Evolutionary conservation across 2,888 invertebrate species (phyloP).

Genomic region (Sthenelais limicola): DNA sequence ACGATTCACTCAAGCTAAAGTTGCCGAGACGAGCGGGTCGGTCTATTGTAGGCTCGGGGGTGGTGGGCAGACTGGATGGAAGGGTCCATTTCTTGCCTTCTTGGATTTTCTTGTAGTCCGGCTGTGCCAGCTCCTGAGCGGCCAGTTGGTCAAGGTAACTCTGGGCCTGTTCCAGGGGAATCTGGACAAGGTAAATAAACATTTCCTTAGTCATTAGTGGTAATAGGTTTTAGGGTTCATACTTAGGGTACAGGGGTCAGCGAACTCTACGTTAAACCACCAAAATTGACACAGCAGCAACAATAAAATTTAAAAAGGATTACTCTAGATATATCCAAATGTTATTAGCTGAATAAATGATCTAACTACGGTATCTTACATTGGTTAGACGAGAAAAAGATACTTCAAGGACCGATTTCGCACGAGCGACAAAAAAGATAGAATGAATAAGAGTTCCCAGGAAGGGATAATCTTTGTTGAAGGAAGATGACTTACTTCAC

Average conservation of each 20-base stretch:
- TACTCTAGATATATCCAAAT: no score
- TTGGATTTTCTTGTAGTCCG: neutral
- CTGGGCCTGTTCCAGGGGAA: slow-evolving; percentile 48
- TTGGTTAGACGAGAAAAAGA: no score
- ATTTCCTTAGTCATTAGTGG: neutral
- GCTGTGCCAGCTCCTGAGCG: slow-evolving; percentile 12
- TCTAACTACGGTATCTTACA: no score
- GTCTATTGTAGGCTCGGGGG: neutral
- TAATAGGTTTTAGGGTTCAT: neutral
- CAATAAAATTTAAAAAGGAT: no score
- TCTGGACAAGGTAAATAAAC: slow-evolving; percentile 24
- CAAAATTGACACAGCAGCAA: no score
- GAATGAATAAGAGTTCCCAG: no score
- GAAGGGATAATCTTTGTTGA: no score
- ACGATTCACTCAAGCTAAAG: slow-evolving; percentile 14
- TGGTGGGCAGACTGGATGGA: neutral
- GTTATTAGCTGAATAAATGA: no score
- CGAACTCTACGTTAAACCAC: no score
- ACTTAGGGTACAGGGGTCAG: no score
- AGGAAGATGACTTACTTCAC: slow-evolving; percentile 78
- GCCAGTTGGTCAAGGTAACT: slow-evolving; percentile 47
- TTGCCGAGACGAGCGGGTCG: slow-evolving; percentile 3
- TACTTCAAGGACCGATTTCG: no score
- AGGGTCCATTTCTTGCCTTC: neutral
- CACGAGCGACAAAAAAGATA: no score